phyloP scores from a whole-genome alignment of 2,113 vertebrate genomes.

The Saguinus imperator region DNA sequence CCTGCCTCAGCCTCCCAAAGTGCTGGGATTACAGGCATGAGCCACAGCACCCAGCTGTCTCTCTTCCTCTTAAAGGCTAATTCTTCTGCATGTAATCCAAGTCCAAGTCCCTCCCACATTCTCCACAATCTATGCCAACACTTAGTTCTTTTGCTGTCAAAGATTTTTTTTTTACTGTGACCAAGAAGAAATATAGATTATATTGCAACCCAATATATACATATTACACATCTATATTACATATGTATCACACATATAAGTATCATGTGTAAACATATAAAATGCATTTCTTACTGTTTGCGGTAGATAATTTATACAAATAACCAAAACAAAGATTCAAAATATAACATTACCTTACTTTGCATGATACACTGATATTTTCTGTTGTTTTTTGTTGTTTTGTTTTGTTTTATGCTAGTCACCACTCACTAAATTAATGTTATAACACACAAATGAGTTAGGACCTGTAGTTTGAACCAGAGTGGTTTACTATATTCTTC shows the following conservation, averaged over 20 bases:
- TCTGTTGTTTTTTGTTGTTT: not conserved
- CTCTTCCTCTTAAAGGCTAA: not conserved
- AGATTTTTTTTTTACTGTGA: not conserved
- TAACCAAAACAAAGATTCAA: not conserved
- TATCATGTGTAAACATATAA: not conserved
- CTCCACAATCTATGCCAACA: not conserved
- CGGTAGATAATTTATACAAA: not conserved
- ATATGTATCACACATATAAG: not conserved
- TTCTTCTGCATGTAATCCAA: not conserved
- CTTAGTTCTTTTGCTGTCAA: not conserved
- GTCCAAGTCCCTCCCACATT: not conserved
- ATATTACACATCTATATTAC: not conserved
- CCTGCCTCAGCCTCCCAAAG: no score
- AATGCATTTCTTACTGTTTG: not conserved
- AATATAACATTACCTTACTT: not conserved
- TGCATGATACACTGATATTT: not conserved
- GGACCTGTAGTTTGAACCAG: not conserved
- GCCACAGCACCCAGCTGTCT: not conserved
- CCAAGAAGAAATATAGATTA: not conserved
- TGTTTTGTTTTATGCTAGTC: not conserved
- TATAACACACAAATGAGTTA: not conserved
- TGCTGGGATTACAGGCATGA: no score
- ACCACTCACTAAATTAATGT: not conserved
- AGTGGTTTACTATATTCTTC: not conserved
- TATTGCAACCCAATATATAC: not conserved